Base-by-base conservation (phyloP, 2,888 invertebrate genomes). In the Oscheius myriophilus region DNA sequence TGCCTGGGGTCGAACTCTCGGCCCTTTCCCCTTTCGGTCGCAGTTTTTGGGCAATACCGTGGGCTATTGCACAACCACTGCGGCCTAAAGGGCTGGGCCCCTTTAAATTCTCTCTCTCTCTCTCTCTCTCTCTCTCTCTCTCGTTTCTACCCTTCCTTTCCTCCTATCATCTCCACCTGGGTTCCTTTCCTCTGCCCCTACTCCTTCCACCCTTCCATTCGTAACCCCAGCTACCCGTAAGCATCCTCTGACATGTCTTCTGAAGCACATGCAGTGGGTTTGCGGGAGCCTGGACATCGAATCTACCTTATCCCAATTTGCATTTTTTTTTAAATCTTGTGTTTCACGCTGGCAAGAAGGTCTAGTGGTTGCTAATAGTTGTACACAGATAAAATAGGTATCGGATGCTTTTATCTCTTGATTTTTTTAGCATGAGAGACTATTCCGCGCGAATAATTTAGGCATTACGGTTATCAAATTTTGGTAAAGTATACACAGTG, bases 51-150 rank as follows among this genome's bases (percentile, higher is more conserved):
- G 12, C 61, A 61, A 61, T 33, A 61, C 14, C 6, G n/a, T 46
- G 49, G 33, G 14, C 4, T 49, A 46, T 61, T 61, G 61, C 61
- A 61, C 61, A 61, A 58, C 23, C 18, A 42, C 45, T 45, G 58
- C 58, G 58, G 58, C 58, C 45, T 43, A 42, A 54, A 25, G 33
- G 33, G 33, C 3, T 33, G 33, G 33, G 33, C 3, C 33, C 33
- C 33, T 33, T 33, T 9, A 3, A 3, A 3, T 33, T 9, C 46
- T 11, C 46, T 46, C 46, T 46, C 18, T 46, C n/a, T 46, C 46
- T 46, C 46, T 46, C 46, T 46, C 46, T 46, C 46, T 46, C 46
- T 46, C 46, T 46, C 46, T 18, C 46, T 46, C 46, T 16, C 16
- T 46, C 46, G 3, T 12, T 46, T 46, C 11, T 11, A 4, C 61